Evolutionary conservation across 2,888 invertebrate genomes (phyloP).

Genomic region (Lycophotia porphyrea): DNA sequence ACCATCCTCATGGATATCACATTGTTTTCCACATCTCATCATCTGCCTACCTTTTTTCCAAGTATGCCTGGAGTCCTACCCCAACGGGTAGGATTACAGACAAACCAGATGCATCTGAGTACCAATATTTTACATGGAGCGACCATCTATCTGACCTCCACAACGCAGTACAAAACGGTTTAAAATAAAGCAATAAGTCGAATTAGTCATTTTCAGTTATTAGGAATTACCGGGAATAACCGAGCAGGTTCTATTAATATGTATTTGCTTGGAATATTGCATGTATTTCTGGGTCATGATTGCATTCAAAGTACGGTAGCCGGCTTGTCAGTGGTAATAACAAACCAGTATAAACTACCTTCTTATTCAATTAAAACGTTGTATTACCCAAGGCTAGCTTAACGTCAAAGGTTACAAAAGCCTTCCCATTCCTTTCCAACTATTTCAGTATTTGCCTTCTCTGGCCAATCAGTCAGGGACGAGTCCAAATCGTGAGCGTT

Average conservation of each 20-base stretch:
- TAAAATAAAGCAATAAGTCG: neutral
- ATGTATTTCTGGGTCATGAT: neutral
- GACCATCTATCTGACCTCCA: no score
- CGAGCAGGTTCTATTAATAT: neutral
- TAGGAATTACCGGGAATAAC: no score
- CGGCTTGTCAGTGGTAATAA: neutral
- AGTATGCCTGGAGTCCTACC: neutral
- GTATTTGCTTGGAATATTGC: neutral
- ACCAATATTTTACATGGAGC: neutral
- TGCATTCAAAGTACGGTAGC: neutral
- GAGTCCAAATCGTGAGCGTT: no score
- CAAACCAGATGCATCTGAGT: neutral
- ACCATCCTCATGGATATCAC: neutral
- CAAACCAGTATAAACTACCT: neutral
- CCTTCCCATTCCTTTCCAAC: no score
- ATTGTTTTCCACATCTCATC: neutral
- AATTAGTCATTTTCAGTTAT: neutral
- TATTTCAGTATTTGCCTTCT: no score
- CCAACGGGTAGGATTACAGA: neutral
- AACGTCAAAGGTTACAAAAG: no score
- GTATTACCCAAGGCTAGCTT: neutral
- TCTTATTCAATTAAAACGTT: neutral
- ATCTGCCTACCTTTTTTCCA: neutral
- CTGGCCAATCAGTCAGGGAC: no score
- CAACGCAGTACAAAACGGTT: slow-evolving; percentile 1